These are phyloP conservation scores for Dryadula phaetusa DNA, from an alignment of 2,888 invertebrate species.

Conservation along the genomic window DNA sequence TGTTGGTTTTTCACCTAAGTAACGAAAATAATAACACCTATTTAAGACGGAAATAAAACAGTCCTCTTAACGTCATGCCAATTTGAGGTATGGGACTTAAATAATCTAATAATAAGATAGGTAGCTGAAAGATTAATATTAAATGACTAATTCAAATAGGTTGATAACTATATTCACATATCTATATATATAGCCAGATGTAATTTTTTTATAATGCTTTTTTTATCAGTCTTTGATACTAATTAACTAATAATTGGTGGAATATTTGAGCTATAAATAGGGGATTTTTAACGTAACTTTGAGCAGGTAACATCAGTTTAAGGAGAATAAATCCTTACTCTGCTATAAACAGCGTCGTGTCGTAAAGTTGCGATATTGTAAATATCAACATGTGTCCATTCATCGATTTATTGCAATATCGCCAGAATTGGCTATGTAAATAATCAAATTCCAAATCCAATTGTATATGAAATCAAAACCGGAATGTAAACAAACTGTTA, in stretches of 20 bases:
- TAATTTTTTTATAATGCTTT: not conserved
- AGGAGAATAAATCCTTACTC: not conserved
- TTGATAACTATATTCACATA: not conserved
- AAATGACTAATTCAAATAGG: not conserved
- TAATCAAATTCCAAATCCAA: constrained; percentile 24
- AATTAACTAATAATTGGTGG: too few relatives aligned
- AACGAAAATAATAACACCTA: not conserved
- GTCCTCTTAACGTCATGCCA: constrained; percentile 1
- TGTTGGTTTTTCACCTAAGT: not conserved
- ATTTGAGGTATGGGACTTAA: not conserved
- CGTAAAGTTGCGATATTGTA: not conserved
- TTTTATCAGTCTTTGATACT: too few relatives aligned
- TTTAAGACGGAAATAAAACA: constrained; percentile 11
- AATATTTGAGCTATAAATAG: too few relatives aligned
- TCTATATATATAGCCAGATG: not conserved
- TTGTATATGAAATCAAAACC: constrained; percentile 43
- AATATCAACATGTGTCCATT: constrained; percentile 7
- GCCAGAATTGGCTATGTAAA: constrained; percentile 15
- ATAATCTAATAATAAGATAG: not conserved
- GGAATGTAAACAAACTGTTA: constrained; percentile 47
- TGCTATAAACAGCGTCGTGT: not conserved
- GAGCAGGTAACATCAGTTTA: not conserved
- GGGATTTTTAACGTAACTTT: too few relatives aligned
- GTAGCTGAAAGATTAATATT: not conserved
- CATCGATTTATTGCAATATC: constrained; percentile 3